Evolutionary conservation across 1,140 invertebrate species (phyloP), one percentile per base, ranked within the genome.

Genomic region (Drosophila pallidifrons): DNA sequence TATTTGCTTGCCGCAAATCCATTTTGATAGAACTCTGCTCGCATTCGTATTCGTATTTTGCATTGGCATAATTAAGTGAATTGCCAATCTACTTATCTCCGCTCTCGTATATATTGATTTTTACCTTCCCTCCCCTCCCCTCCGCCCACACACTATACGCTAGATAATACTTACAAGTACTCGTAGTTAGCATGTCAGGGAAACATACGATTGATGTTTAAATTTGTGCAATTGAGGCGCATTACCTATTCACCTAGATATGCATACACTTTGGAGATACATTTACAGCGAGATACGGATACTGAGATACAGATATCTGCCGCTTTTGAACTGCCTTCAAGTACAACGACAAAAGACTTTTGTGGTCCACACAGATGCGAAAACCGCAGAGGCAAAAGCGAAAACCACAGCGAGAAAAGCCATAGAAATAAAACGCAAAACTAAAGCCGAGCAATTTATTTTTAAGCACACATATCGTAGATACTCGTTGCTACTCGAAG

Each of bases 381-480:
- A 25, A 43, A 69, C 82, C 76, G 76, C 73, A 87, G 61, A 46
- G 30, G 30, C 30, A 32, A 32, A 25, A 38, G 35, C 20, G 45
- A 67, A 25, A 72, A 82, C 70, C 54, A 58, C 57, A 78, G 77
- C 45, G 69, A 25, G 20, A 72, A 83, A 80, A 85, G 68, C 85
- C 77, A 83, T 83, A 65, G 73, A 72, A 89, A 77, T 78, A 72
- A 77, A 76, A 74, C 75, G 69, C 81, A 85, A 76, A 81, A 76
- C 85, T 89, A 89, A 85, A 85, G 75, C 71, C 72, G 46, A 69
- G 79, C 85, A 89, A 89, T 90, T 89, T 89, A 81, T 79, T 86
- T 83, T 83, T 89, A 88, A 88, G 85, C 70, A 87, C 77, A 88
- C 64, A 78, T 88, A 77, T 77, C 83, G 79, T 45, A 59, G 57